Conservation (phyloP, 2,888 invertebrate species). For the Synanthedon tipuliformis region DNA sequence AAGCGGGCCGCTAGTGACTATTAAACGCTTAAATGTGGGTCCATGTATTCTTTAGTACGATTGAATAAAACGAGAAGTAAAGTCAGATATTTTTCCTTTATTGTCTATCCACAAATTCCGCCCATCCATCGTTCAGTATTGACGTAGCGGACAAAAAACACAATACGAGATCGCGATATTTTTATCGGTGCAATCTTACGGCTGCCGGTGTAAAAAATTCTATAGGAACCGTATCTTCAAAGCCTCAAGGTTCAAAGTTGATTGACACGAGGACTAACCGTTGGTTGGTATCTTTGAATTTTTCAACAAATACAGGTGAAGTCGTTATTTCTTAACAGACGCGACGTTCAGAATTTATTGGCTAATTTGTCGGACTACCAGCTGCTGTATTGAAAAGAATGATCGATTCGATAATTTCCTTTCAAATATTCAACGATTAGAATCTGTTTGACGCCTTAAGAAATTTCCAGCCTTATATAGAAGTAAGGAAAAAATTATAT, state of each 20-base stretch:
- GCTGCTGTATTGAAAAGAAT: slow-evolving; percentile 11
- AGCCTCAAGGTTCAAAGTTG: too few relatives aligned
- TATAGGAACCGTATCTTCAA: too few relatives aligned
- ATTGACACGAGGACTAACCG: too few relatives aligned
- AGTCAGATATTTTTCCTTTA: too few relatives aligned
- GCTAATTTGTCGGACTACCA: slow-evolving; percentile 10
- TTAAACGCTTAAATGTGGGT: too few relatives aligned
- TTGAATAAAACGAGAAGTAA: too few relatives aligned
- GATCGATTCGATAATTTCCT: slow-evolving; percentile 11
- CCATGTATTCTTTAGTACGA: too few relatives aligned
- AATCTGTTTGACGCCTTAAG: too few relatives aligned
- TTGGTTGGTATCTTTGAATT: background rate
- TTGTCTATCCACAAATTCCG: background rate
- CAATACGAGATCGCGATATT: background rate
- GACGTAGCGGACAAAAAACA: background rate
- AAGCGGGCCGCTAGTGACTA: too few relatives aligned
- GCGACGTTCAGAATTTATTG: slow-evolving; percentile 12
- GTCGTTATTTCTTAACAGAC: slow-evolving; percentile 8
- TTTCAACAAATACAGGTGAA: slow-evolving; percentile 7
- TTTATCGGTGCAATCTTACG: background rate
- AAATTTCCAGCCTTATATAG: too few relatives aligned
- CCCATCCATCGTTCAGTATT: background rate
- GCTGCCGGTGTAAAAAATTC: background rate
- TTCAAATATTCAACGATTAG: background rate
- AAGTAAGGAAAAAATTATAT: too few relatives aligned